These are phyloP conservation scores for Lipophrys pholis DNA, from an alignment of 2,113 vertebrate species.

Conservation along the genomic window DNA sequence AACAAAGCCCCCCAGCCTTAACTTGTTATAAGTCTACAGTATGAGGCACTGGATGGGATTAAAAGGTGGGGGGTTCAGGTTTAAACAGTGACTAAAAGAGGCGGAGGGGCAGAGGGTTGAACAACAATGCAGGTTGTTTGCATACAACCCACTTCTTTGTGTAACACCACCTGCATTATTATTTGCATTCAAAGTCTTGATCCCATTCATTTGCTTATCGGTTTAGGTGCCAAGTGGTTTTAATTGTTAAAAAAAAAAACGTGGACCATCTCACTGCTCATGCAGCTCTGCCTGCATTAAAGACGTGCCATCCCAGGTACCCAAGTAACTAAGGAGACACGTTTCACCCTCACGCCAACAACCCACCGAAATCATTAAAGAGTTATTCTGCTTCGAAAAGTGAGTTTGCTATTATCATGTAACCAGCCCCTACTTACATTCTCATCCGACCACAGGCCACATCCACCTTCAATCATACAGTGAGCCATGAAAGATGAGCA, in stretches of 20 bases:
- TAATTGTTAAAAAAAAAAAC: constrained; percentile 35
- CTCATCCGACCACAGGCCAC: not conserved
- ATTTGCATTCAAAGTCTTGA: constrained; percentile 55
- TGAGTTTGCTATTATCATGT: not conserved
- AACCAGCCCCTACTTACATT: not conserved
- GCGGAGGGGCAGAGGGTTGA: constrained; percentile 32
- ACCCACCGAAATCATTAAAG: constrained; percentile 10
- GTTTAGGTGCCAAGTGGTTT: constrained; percentile 22
- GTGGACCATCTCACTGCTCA: not conserved
- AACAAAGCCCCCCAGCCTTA: constrained; percentile 77
- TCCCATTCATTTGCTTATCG: constrained; percentile 20
- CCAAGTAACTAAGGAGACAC: too few relatives aligned
- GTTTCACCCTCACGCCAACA: too few relatives aligned
- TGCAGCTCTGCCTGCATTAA: not conserved
- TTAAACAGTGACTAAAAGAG: constrained; percentile 79
- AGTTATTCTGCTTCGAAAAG: constrained; percentile 2
- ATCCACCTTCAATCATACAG: not conserved
- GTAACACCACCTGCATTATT: constrained; percentile 68
- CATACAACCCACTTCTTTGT: constrained; percentile 63
- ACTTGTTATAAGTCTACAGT: constrained; percentile 69
- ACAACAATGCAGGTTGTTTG: constrained; percentile 82
- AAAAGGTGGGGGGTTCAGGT: constrained; percentile 65
- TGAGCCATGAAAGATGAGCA: not conserved
- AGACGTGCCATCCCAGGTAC: too few relatives aligned
- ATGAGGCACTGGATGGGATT: constrained; percentile 65